Conservation (phyloP, 2,888 invertebrate genomes). For the Plebejus melissa region DNA sequence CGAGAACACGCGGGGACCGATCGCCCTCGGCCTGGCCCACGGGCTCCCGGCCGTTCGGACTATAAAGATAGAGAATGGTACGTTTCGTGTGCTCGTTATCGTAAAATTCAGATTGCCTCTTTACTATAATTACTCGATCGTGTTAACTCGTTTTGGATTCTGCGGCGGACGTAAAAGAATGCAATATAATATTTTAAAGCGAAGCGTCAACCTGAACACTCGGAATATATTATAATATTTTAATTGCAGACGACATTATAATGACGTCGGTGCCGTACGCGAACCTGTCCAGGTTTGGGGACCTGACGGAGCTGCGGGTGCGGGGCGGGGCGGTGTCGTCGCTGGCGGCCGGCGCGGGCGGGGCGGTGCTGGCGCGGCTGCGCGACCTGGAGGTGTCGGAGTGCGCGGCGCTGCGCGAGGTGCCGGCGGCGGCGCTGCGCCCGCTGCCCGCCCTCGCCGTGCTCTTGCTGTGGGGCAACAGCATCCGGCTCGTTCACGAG, state of each 20-base stretch:
- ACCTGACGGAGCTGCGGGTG: neutral
- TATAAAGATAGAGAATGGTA: neutral
- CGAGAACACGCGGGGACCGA: neutral
- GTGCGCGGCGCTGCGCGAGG: neutral
- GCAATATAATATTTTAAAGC: too few relatives aligned
- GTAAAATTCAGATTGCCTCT: neutral
- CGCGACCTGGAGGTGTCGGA: neutral
- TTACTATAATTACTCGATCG: too few relatives aligned
- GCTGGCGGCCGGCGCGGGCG: neutral
- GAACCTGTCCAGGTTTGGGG: neutral
- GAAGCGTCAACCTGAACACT: neutral
- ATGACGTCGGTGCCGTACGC: neutral
- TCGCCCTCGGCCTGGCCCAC: neutral
- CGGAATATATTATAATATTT: neutral
- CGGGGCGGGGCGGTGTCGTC: neutral
- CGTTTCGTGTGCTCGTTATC: neutral
- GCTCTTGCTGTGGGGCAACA: neutral
- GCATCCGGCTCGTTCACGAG: neutral
- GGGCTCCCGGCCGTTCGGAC: neutral
- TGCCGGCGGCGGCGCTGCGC: slow-evolving; percentile 8
- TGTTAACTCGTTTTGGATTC: too few relatives aligned
- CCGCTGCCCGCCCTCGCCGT: neutral
- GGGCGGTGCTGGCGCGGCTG: neutral
- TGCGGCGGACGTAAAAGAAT: too few relatives aligned
- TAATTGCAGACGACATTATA: neutral